These are phyloP conservation scores for Drosophila pandora DNA, from an alignment of 1,140 invertebrate species.

Conservation along the genomic window DNA sequence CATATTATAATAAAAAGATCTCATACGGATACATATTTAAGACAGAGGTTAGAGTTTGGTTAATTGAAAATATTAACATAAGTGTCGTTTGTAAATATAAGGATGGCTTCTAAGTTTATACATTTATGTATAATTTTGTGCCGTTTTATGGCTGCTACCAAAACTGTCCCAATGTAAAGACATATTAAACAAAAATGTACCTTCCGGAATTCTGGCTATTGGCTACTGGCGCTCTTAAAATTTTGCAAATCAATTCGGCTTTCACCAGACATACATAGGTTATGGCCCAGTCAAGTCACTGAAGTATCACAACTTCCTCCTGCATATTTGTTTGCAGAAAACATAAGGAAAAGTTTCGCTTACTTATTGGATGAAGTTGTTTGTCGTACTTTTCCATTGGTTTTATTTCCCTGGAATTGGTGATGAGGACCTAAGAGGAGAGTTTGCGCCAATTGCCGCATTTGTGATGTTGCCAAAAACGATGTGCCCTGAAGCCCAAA, in stretches of 20 bases:
- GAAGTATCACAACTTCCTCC: slow-evolving; percentile 32
- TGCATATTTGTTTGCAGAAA: slow-evolving; percentile 70
- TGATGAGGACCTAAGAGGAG: slow-evolving; percentile 15
- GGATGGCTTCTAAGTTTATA: too few species aligned
- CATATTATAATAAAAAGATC: too few species aligned
- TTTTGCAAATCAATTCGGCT: slow-evolving; percentile 72
- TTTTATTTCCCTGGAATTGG: slow-evolving; percentile 18
- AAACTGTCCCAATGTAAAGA: slow-evolving; percentile 66
- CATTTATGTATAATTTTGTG: too few species aligned
- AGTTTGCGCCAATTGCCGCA: slow-evolving; percentile 41
- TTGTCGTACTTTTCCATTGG: slow-evolving; percentile 41
- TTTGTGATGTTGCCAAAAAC: slow-evolving; percentile 48
- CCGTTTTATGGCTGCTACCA: neutral
- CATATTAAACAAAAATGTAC: slow-evolving; percentile 48
- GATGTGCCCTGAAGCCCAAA: neutral
- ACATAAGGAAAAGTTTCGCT: slow-evolving; percentile 70
- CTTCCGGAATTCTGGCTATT: slow-evolving; percentile 9
- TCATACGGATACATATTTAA: too few species aligned
- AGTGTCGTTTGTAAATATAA: too few species aligned
- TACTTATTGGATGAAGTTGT: slow-evolving; percentile 69
- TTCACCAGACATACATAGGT: slow-evolving; percentile 69
- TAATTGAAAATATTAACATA: too few species aligned
- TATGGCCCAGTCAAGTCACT: slow-evolving; percentile 38
- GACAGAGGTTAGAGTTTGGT: too few species aligned
- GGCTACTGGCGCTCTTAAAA: slow-evolving; percentile 11